Evolutionary conservation across 2,888 invertebrate species (phyloP), one percentile per base, ranked within the genome.

Genomic region (Dasypogon diadema): DNA sequence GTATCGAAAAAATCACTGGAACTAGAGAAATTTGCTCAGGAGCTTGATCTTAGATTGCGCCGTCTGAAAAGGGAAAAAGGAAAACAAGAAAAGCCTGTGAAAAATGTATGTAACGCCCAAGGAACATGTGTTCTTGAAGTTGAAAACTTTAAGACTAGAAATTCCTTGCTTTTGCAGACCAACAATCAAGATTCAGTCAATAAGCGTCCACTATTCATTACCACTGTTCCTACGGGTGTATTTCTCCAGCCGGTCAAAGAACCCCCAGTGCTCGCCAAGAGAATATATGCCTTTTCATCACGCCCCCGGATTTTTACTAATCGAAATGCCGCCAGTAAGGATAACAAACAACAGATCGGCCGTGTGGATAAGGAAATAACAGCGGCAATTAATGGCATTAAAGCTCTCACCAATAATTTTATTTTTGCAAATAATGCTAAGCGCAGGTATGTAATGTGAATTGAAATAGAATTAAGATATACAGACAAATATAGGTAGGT

Each of bases 161-260:
- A 54, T 70, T 42, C 42, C 6, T 85, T 6, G 83, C 21, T 34
- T 54, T 78, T 77, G 84, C 81, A 84, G 82, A 82, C 80, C 48
- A 81, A 81, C 76, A 81, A 79, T 75, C 80, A 81, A 26, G 82
- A 82, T 42, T 74, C 78, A 74, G 73, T 80, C 65, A 79, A 81
- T 74, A 86, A 85, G 60, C 86, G 88, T 77, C 90, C 90, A 76
- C 90, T 93, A 8, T 95, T 95, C 82, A 91, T 94, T 79, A 94
- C 93, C 8, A 94, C 94, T 0, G 95, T 95, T 54, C 92, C 91
- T 80, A 90, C 90, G 70, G 95, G 95, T 2, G 90, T 91, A 81
- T 95, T 94, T 83, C 86, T 94, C 79, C 90, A 92, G 82, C 94
- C 95, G 3, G 92, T 93, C 54, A 92, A 93, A 5, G 85, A 86